Evolutionary conservation across 35 echinoderm and acorn worm species (phyloP), one percentile per base, ranked within the genome.

Genomic region (Ophiothrix spiculata): DNA sequence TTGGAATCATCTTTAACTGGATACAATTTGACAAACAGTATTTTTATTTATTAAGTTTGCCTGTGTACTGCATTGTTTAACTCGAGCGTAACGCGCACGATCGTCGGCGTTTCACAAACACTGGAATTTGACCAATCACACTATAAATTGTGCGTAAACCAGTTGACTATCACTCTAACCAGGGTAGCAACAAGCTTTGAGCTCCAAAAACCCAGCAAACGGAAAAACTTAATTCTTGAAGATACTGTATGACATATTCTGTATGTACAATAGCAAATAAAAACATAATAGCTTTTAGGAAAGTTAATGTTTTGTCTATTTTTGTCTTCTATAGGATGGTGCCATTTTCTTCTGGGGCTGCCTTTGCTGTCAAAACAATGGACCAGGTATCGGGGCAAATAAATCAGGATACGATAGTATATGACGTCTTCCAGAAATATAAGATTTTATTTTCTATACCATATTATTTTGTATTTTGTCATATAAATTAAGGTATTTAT

Each of bases 391-490:
- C 42, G 42, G 42, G 23, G 40, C 38, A 15, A 38, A 40, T 11
- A n/a, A 25, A 38, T 40, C 78, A 0, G 78, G 78, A 39, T 80
- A 80, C 40, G 78, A 80, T 6, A 80, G 78, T 32, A 80, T 80
- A 25, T 80, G 78, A 80, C 4, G 78, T 79, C 33, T n/a, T n/a
- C n/a, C n/a, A n/a, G n/a, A n/a, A n/a, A n/a, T n/a, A n/a, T n/a
- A n/a, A n/a, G n/a, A n/a, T n/a, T n/a, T n/a, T n/a, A n/a, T n/a
- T n/a, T n/a, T n/a, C n/a, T n/a, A n/a, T n/a, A n/a, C n/a, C n/a
- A n/a, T n/a, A n/a, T n/a, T n/a, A n/a, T n/a, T n/a, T n/a, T n/a
- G n/a, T n/a, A n/a, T n/a, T n/a, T n/a, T n/a, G n/a, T n/a, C n/a
- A n/a, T n/a, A n/a, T n/a, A n/a, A n/a, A n/a, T n/a, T n/a, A n/a